phyloP scores from a whole-genome alignment of 2,113 vertebrate genomes.

The Barbus barbus region DNA sequence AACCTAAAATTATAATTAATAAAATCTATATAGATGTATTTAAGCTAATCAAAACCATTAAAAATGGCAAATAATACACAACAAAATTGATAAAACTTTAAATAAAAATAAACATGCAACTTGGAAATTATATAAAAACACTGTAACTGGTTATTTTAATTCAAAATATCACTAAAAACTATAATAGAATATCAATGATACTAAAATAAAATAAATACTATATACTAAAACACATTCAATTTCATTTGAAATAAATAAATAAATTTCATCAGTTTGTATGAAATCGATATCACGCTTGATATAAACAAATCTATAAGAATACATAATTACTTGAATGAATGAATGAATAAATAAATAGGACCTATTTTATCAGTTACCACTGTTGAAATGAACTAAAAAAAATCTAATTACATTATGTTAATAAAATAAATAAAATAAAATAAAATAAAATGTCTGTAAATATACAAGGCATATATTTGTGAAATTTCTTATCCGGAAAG shows the following conservation, averaged over 20 bases:
- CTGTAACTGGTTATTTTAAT: background rate
- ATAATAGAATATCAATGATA: background rate
- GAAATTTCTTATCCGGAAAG: background rate
- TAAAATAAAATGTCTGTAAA: background rate
- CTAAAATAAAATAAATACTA: background rate
- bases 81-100: background rate
- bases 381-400: background rate
- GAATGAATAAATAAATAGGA: too few relatives aligned
- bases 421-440: background rate
- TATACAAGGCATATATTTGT: background rate
- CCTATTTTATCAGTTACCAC: background rate
- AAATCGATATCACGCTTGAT: too few relatives aligned
- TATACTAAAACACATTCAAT: background rate
- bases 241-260: too few relatives aligned
- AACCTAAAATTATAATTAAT: background rate
- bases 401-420: background rate
- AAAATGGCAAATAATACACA: background rate
- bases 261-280: too few relatives aligned
- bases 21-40: background rate
- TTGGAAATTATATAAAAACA: background rate
- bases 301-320: too few relatives aligned
- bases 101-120: background rate
- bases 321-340: too few relatives aligned
- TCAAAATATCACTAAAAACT: background rate
- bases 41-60: background rate